A percentile compares a stretch with the other conserved stretches of the same genome.
phyloP scores from a whole-genome alignment of 2,113 vertebrate genomes.

The Mustelus asterias region DNA sequence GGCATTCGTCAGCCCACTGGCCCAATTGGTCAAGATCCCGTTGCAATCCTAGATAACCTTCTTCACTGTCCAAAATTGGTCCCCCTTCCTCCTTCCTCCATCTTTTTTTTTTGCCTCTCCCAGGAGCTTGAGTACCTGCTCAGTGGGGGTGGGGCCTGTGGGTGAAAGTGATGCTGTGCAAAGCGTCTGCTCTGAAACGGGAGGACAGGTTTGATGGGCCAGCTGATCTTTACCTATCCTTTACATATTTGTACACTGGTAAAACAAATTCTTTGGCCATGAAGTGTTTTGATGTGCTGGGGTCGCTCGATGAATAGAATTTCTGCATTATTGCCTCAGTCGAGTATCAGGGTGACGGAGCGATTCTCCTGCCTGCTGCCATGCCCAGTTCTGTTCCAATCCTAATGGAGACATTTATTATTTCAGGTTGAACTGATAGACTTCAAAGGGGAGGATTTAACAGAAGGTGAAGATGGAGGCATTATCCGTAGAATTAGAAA shows the following conservation, averaged over 20 bases:
- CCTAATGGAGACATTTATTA: conserved; percentile 37
- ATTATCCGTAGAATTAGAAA: conserved; percentile 82
- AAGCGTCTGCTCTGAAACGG: background rate
- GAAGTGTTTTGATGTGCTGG: background rate
- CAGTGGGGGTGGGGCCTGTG: background rate
- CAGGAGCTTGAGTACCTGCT: background rate
- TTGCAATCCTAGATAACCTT: no score
- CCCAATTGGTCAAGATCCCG: no score
- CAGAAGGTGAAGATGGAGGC: conserved; percentile 69
- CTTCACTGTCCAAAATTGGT: background rate
- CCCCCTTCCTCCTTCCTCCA: no score
- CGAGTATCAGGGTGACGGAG: background rate
- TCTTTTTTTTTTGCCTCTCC: background rate
- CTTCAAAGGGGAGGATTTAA: conserved; percentile 84
- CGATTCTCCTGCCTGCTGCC: background rate
- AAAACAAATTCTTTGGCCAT: background rate
- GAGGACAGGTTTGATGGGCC: background rate
- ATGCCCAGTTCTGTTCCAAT: background rate
- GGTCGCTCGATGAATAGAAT: no score
- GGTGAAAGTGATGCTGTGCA: no score
- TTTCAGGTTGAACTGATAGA: conserved; percentile 81
- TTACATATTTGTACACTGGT: background rate
- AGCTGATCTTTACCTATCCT: background rate
- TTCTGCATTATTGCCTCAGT: background rate
- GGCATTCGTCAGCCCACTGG: no score